Base-by-base conservation (phyloP, 2,113 vertebrate species). In the Lucifuga dentata region DNA sequence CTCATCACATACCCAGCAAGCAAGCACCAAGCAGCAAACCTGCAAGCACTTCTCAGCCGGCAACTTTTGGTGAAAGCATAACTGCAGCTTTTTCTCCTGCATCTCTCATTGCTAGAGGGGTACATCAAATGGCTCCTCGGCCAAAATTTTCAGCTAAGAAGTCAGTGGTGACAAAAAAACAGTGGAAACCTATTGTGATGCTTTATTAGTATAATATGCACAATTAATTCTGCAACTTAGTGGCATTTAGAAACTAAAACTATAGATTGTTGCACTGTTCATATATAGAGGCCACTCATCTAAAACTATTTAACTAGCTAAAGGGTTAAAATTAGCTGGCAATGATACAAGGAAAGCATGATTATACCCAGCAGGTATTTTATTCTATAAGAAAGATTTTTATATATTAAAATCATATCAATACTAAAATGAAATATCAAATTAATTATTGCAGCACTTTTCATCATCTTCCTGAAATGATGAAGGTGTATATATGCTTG, bases 131-230 rank as follows among this genome's bases (percentile, higher is more conserved):
- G 86, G 95, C 96, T 81, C 97, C 97, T 0, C 93, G 92, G 88
- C 98, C 98, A 73, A 98, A 93, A 73, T 99, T 98, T 89, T 98
- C 95, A 60, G 98, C 98, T 62, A 99, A 95, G 93, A 98, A 95
- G 88, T 92, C 94, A 52, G 92, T 91, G 1, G 90, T 91, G 80
- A 68, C 81, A 46, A 86, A 90, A 61, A 95, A 96, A 95, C 94
- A 96, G 88, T 98, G 98, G 98, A 97, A 92, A 89, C 93, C 95
- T 63, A 93, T 97, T 2, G 55, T 91, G 36, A 86, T 92, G 65
- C 90, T 89, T 69, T 91, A 94, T 89, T 98, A 93, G 78, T 45
- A 12, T 66, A 48, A 67, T 44, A 21, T 46, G 20, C 36, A 63
- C 41, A 38, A 32, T 79, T 60, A 65, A 26, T 65, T 43, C 51